Evolutionary conservation across 2,797 vertebrate species (phyloP).

Genomic region (Lophotriccus pileatus): DNA sequence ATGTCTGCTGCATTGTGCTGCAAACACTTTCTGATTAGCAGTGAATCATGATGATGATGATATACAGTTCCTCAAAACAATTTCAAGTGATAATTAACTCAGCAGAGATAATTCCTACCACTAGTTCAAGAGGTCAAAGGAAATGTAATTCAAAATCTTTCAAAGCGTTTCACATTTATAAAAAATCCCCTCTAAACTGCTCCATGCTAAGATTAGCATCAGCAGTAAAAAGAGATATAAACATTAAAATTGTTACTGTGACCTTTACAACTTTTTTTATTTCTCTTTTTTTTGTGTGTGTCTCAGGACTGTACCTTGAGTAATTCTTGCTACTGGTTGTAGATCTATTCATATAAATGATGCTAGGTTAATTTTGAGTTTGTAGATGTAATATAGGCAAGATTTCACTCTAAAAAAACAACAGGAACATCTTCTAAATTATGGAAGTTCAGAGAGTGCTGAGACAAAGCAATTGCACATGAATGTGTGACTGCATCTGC

Average conservation of each 20-base stretch:
- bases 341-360: neutral
- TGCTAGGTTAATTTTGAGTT: neutral
- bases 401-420: neutral
- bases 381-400: neutral
- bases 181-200: neutral
- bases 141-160: neutral
- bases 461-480: neutral
- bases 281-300: neutral
- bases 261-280: neutral
- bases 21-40: conserved; percentile 19
- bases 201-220: neutral
- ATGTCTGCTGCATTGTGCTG: neutral
- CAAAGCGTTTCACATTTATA: neutral
- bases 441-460: neutral
- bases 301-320: neutral
- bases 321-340: neutral
- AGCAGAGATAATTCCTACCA: neutral
- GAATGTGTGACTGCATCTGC: neutral
- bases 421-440: neutral
- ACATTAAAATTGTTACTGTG: neutral
- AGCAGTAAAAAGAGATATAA: neutral
- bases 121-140: neutral
- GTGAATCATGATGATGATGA: neutral
- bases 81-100: neutral
- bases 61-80: neutral